These are phyloP conservation scores for Acheta domesticus DNA, from an alignment of 2,888 invertebrate genomes.

Conservation along the genomic window DNA sequence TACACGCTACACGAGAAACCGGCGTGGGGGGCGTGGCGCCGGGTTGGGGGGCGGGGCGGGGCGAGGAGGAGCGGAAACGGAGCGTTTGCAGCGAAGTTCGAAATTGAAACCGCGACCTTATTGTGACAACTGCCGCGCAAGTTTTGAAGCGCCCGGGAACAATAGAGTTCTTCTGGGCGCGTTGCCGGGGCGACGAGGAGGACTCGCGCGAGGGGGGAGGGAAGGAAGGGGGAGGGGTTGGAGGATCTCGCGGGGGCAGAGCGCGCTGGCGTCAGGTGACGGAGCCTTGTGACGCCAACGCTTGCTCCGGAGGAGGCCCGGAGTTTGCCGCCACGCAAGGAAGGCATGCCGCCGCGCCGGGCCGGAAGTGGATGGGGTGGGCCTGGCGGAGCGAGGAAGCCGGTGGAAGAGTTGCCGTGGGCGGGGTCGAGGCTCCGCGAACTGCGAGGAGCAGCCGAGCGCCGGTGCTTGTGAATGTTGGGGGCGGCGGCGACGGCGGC, in stretches of 20 bases:
- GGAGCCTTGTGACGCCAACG: no score
- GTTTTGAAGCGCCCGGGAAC: neutral
- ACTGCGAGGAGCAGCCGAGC: neutral
- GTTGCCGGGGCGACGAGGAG: neutral
- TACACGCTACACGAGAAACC: neutral
- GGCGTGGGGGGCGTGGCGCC: neutral
- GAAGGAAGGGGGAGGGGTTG: neutral
- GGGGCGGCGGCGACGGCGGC: no score
- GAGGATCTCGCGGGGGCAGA: neutral
- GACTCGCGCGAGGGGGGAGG: neutral
- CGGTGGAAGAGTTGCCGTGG: neutral
- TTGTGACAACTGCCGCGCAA: conserved; percentile 18
- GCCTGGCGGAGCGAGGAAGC: neutral
- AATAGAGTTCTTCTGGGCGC: neutral
- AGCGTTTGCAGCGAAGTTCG: neutral
- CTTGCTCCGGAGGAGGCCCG: no score
- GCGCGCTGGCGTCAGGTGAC: neutral
- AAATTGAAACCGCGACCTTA: conserved; percentile 18
- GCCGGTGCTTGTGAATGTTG: neutral
- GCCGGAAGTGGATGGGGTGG: neutral
- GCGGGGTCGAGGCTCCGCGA: neutral
- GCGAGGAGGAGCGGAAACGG: neutral
- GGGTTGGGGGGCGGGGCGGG: neutral
- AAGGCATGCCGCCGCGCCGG: no score
- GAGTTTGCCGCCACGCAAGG: no score